phyloP scores from a whole-genome alignment of 1,140 invertebrate genomes.

The Cecropterus lyciades region DNA sequence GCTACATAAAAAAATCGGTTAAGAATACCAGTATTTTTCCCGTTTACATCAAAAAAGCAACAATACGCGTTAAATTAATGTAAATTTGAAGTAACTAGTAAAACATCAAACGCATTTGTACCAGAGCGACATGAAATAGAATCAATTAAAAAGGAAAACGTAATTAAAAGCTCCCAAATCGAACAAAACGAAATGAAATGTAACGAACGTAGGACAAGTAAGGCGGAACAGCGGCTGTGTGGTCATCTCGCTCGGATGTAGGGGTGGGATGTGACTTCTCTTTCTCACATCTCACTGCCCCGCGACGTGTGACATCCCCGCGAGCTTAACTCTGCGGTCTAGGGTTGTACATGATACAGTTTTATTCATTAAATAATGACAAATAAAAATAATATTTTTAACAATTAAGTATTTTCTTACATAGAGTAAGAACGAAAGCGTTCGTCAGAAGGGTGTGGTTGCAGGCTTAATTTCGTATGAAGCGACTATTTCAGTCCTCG shows the following conservation, averaged over 20 bases:
- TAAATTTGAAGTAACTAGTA: not conserved
- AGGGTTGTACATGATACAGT: conserved; percentile 55
- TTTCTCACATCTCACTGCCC: conserved; percentile 74
- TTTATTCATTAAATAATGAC: not conserved
- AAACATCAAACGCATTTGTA: not conserved
- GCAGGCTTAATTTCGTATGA: no score
- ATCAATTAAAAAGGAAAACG: conserved; percentile 26
- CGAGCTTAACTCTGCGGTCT: conserved; percentile 62
- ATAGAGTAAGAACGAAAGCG: no score
- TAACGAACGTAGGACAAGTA: conserved; percentile 47
- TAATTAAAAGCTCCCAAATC: conserved; percentile 46
- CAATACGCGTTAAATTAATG: no score
- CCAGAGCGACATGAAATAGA: not conserved
- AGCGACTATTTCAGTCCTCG: no score
- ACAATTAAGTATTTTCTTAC: no score
- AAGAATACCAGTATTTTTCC: no score
- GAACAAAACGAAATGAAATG: conserved; percentile 55
- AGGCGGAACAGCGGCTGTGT: conserved; percentile 35
- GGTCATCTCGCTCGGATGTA: conserved; percentile 49
- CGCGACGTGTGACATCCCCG: conserved; percentile 76
- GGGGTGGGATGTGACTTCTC: conserved; percentile 42
- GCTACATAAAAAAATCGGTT: no score
- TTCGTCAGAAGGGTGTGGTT: no score
- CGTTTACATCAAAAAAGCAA: no score
- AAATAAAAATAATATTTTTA: no score